phyloP scores from a whole-genome alignment of 2,888 invertebrate species.

The Dorcus parallelipipedus region DNA sequence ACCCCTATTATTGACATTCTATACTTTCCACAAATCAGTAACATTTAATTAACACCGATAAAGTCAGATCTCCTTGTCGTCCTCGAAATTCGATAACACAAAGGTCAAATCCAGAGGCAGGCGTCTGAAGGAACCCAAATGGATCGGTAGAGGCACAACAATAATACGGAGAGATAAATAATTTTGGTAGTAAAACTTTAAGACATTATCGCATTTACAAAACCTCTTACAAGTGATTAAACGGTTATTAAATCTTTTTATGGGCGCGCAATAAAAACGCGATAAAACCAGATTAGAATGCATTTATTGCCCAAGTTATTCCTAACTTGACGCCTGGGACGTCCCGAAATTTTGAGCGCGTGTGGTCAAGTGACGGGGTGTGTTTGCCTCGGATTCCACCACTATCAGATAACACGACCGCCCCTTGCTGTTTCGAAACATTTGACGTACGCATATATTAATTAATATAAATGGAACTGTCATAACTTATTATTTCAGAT shows the following conservation, averaged over 20 bases:
- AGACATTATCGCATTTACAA: conserved; percentile 1
- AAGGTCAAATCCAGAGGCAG: too few relatives aligned
- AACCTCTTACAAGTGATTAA: conserved; percentile 18
- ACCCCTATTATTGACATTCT: too few relatives aligned
- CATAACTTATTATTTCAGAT: neutral
- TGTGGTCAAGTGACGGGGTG: conserved; percentile 1
- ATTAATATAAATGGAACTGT: neutral
- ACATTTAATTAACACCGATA: too few relatives aligned
- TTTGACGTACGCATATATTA: neutral
- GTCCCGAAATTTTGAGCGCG: neutral
- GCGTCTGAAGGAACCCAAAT: too few relatives aligned
- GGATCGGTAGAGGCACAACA: too few relatives aligned
- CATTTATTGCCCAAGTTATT: neutral
- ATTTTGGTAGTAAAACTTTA: neutral
- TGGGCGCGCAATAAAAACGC: conserved; percentile 21
- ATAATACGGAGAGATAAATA: too few relatives aligned
- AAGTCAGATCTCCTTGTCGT: too few relatives aligned
- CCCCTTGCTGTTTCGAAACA: neutral
- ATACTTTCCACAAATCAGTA: too few relatives aligned
- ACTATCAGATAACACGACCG: neutral
- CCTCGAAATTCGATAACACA: too few relatives aligned
- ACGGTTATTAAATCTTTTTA: conserved; percentile 21
- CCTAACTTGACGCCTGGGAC: neutral
- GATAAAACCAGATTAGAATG: conserved; percentile 1
- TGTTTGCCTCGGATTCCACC: neutral